Evolutionary conservation across 1,140 invertebrate genomes (phyloP).

Genomic region (Formica exsecta): DNA sequence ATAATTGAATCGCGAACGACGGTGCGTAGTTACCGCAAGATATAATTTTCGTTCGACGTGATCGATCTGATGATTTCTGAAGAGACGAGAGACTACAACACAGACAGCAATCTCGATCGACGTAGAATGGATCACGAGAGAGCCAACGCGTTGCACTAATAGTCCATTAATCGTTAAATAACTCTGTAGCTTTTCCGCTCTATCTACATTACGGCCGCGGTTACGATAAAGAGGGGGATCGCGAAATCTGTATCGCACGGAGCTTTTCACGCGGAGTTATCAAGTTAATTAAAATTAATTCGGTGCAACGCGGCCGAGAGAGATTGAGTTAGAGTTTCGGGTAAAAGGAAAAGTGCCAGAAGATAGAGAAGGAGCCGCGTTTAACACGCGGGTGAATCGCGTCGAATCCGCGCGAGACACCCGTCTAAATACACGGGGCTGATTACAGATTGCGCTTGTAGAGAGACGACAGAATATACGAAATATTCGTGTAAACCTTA

Average conservation of each 20-base stretch:
- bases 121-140: neutral
- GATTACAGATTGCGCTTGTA: constrained; percentile 31
- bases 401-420: constrained; percentile 11
- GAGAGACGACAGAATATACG: constrained; percentile 25
- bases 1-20: constrained; percentile 23
- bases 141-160: neutral
- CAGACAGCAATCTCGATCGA: constrained; percentile 30
- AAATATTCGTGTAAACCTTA: constrained; percentile 50
- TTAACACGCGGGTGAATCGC: constrained; percentile 21
- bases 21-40: neutral
- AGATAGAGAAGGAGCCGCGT: neutral
- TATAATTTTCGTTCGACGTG: constrained; percentile 3
- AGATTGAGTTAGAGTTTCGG: neutral
- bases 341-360: constrained; percentile 30
- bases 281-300: neutral
- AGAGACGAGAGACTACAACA: neutral
- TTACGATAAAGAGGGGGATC: neutral
- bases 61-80: constrained; percentile 22
- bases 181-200: neutral
- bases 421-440: neutral
- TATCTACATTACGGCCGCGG: neutral
- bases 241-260: neutral
- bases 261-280: neutral
- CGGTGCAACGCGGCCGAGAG: constrained; percentile 11
- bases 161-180: constrained; percentile 15